Percentiles rank a stretch among this genome's conserved stretches.
Conservation (phyloP, 1,140 invertebrate species). For the Saxidomus purpurata region DNA sequence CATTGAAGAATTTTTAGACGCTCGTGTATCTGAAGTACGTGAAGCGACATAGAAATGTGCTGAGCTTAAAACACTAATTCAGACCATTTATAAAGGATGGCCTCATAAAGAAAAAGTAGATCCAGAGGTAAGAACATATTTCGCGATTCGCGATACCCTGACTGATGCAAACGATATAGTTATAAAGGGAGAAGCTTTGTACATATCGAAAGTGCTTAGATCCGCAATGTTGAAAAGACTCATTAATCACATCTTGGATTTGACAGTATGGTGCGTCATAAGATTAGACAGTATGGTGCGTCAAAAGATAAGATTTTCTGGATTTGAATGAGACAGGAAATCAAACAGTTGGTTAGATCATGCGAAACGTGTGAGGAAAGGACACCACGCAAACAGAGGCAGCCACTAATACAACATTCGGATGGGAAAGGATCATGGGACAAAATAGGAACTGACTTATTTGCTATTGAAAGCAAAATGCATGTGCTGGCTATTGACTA, state of each 20-base stretch:
- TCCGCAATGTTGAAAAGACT: constrained; percentile 74
- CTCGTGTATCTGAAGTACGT: constrained; percentile 53
- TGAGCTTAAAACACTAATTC: constrained; percentile 12
- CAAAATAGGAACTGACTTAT: constrained; percentile 75
- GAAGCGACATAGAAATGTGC: constrained; percentile 30
- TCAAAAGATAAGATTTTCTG: constrained; percentile 73
- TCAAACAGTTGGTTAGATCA: constrained; percentile 65
- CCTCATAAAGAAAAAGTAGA: background rate
- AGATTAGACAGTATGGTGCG: too few relatives aligned
- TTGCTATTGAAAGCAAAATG: constrained; percentile 61
- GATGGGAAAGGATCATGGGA: constrained; percentile 74
- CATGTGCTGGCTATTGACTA: constrained; percentile 72
- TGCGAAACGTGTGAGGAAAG: constrained; percentile 70
- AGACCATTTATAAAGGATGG: background rate
- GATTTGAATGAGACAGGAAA: constrained; percentile 72
- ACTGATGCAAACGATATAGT: constrained; percentile 66
- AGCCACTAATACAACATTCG: constrained; percentile 67
- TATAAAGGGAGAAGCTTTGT: constrained; percentile 77
- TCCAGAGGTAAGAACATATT: background rate
- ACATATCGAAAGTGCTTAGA: constrained; percentile 64
- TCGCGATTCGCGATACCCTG: background rate
- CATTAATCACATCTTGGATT: constrained; percentile 81
- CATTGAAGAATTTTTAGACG: constrained; percentile 50
- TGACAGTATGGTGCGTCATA: constrained; percentile 69
- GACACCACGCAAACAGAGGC: constrained; percentile 53